Base-by-base conservation (phyloP, 2,113 vertebrate species). In the Hemicordylus capensis region DNA sequence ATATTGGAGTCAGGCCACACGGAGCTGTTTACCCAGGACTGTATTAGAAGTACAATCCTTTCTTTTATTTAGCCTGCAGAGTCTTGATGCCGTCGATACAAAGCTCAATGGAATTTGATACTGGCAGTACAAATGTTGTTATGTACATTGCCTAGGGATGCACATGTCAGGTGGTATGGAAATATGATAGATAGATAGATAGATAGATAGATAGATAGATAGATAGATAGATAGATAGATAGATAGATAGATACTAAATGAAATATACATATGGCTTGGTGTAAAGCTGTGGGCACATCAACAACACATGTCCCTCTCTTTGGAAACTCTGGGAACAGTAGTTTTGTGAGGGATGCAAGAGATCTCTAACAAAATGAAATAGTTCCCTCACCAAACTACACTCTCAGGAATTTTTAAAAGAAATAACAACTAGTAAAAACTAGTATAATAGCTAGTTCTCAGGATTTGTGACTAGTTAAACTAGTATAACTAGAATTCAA, bases 1-100 rank as follows among this genome's bases (percentile, higher is more conserved):
- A 84, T 88, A 66, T 75, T 95, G 89, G 87, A 94, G 85, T 90
- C 82, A 90, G 86, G 89, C 90, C 93, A 94, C 85, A 94, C 0
- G 0, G 74, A 94, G 92, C 20, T 87, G 67, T 95, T 95, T 93
- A 92, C 46, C 66, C 66, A 81, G 76, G 28, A 72, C 85, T 72
- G 64, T 85, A 89, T 24, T 64, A 85, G 90, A 95, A 94, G 94
- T 88, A 80, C 46, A 92, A 84, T 90, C 39, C 83, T 91, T 91
- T 59, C 6, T 28, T 89, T 90, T 81, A 74, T 64, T 88, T 85
- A 70, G 39, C 8, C 37, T 73, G 77, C 48, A 39, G 46, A 83
- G 9, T 26, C 37, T 37, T 86, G 20, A 69, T 70, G 46, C 15
- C 20, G 85, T 48, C 87, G 12, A 88, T 80, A 5, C 37, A 58